Base-by-base conservation (phyloP, 2,797 vertebrate genomes). In the Danio tinwini region DNA sequence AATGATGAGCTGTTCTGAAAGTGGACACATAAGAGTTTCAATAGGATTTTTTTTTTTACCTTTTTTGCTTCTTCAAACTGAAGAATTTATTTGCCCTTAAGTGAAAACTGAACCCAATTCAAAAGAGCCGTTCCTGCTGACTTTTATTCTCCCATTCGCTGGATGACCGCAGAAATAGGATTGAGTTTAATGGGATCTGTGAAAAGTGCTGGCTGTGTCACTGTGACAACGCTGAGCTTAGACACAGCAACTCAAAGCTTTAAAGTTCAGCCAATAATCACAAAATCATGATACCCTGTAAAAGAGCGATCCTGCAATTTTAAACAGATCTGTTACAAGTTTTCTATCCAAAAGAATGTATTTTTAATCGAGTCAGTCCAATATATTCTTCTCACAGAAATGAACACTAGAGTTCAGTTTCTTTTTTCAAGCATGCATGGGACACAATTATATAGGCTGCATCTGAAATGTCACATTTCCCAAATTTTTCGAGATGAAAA, bases 141-240 rank as follows among this genome's bases (percentile, higher is more conserved):
- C 52, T 77, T 68, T 40, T 65, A 44, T 53, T 76, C 50, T 68
- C 14, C 63, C 21, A 39, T 47, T 68, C 10, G 1, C 12, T 59
- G 65, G 13, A 9, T 5, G 42, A 59, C 64, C 53, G 68, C 64
- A 69, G 42, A 69, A 78, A 69, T 11, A 56, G 53, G 64, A 78
- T 69, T 78, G 42, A 69, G 29, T 78, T 78, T 69, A 78, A 74
- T 61, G 71, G 71, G 39, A 69, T 47, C 19, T 49, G 40, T 69
- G 64, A 59, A 59, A 76, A 78, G 21, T 49, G 50, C 64, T 68
- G 19, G 2, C 40, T 0, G 10, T 68, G 52, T 77, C 75, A 77
- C 63, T 14, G 50, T 76, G 75, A 67, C 75, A 77, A 58, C 2
- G 42, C 53, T 68, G 50, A 62, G 19, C 13, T 16, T 9, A 45